Conservation (phyloP, 2,888 invertebrate species). For the Ectemnius lituratus region DNA sequence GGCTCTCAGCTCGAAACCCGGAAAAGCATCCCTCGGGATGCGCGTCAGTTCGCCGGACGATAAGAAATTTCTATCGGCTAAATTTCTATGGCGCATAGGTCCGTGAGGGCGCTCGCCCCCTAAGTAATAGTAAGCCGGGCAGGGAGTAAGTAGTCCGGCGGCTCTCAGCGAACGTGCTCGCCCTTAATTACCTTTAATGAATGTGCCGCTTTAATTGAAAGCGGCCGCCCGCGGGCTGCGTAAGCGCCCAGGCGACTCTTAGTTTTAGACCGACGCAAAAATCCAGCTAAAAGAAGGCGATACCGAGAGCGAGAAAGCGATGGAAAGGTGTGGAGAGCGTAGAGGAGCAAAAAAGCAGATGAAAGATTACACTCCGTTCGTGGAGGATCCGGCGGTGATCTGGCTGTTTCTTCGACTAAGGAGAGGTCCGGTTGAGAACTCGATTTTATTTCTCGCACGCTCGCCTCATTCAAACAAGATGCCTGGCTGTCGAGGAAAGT, state of each 20-base stretch:
- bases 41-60: not conserved
- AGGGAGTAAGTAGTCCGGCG: too few relatives aligned
- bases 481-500: too few relatives aligned
- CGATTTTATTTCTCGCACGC: conserved; percentile 2
- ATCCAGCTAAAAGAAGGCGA: not conserved
- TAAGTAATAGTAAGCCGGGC: too few relatives aligned
- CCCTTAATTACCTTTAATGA: conserved; percentile 53
- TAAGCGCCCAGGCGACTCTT: conserved; percentile 33
- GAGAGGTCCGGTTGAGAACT: conserved; percentile 6
- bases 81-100: too few relatives aligned
- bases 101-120: too few relatives aligned
- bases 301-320: too few relatives aligned
- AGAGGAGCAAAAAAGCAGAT: conserved; percentile 26
- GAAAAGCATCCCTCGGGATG: not conserved
- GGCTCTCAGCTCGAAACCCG: not conserved
- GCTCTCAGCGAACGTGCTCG: too few relatives aligned
- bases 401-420: conserved; percentile 13
- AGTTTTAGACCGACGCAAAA: conserved; percentile 43
- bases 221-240: conserved; percentile 28
- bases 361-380: conserved; percentile 32
- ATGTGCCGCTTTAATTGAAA: conserved; percentile 59
- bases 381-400: conserved; percentile 23
- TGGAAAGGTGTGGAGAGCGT: not conserved
- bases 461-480: too few relatives aligned
- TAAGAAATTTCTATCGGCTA: not conserved